A percentile compares a stretch with the other conserved stretches of the same genome.
Conservation (phyloP, 2,113 vertebrate genomes). For the Lasiurus cinereus region DNA sequence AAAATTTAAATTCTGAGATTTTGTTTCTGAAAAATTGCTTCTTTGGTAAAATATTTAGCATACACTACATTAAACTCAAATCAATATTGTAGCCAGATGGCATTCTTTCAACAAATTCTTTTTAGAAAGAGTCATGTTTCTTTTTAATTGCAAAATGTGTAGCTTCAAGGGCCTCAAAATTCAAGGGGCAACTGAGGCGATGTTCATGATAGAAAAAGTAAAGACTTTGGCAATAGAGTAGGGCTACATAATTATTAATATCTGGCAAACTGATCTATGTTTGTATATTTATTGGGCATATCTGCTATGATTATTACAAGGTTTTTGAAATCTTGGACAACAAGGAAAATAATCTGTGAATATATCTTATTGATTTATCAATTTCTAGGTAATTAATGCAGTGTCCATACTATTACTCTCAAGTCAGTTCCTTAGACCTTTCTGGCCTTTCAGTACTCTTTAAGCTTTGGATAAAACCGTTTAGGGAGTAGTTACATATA, state of each 20-base stretch:
- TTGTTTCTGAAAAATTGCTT: conserved; percentile 62
- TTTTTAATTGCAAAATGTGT: conserved; percentile 52
- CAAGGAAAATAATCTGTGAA: conserved; percentile 50
- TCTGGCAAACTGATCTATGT: neutral
- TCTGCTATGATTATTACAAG: conserved; percentile 39
- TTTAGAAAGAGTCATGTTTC: conserved; percentile 8
- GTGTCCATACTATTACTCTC: neutral
- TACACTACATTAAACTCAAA: neutral
- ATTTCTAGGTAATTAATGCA: neutral
- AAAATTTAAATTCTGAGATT: conserved; percentile 63
- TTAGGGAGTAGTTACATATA: conserved; percentile 40
- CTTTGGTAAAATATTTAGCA: conserved; percentile 55
- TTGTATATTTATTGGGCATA: neutral
- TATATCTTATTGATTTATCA: neutral
- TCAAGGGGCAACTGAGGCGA: neutral
- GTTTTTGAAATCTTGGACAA: conserved; percentile 20
- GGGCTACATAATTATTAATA: neutral
- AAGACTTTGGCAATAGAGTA: neutral
- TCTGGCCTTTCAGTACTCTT: conserved; percentile 27
- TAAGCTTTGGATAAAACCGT: neutral
- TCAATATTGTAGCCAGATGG: neutral
- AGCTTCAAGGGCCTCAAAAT: neutral
- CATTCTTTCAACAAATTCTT: conserved; percentile 31
- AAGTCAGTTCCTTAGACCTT: neutral
- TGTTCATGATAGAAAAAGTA: neutral